A percentile compares a stretch with the other conserved stretches of the same genome.
Conservation (phyloP, 2,113 vertebrate species). For the Pomatorhinus ruficollis region DNA sequence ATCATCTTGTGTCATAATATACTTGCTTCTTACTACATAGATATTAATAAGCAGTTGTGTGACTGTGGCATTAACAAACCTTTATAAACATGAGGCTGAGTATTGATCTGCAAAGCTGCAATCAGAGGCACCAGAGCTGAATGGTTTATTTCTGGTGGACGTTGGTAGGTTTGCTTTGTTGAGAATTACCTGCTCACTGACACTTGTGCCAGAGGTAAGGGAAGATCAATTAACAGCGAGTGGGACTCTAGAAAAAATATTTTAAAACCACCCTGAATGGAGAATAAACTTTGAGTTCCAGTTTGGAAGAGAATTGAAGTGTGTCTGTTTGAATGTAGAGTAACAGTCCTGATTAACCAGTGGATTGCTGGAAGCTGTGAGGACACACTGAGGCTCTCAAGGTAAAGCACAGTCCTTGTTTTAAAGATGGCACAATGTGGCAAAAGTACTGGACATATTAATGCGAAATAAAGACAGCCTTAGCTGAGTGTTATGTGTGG, state of each 20-base stretch:
- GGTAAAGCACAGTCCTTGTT: background rate
- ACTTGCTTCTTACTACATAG: background rate
- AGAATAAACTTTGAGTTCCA: background rate
- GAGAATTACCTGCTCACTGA: background rate
- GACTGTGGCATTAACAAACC: background rate
- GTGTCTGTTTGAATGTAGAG: background rate
- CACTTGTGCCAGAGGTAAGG: background rate
- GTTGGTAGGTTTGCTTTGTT: background rate
- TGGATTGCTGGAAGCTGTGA: background rate
- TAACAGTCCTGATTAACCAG: background rate
- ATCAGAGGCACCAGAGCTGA: background rate
- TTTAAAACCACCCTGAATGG: background rate
- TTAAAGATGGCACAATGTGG: background rate
- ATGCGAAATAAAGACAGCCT: background rate
- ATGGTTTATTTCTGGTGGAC: background rate
- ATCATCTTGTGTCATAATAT: fast-evolving
- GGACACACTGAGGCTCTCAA: background rate
- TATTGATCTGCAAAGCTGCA: background rate
- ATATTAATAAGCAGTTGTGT: background rate
- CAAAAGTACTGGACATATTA: fast-evolving
- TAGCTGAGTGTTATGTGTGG: background rate
- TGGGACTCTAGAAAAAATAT: background rate
- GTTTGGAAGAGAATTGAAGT: background rate
- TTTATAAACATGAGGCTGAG: background rate
- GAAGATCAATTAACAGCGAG: background rate